Evolutionary conservation across 2,797 vertebrate species (phyloP).

Genomic region (Poecile montanus): DNA sequence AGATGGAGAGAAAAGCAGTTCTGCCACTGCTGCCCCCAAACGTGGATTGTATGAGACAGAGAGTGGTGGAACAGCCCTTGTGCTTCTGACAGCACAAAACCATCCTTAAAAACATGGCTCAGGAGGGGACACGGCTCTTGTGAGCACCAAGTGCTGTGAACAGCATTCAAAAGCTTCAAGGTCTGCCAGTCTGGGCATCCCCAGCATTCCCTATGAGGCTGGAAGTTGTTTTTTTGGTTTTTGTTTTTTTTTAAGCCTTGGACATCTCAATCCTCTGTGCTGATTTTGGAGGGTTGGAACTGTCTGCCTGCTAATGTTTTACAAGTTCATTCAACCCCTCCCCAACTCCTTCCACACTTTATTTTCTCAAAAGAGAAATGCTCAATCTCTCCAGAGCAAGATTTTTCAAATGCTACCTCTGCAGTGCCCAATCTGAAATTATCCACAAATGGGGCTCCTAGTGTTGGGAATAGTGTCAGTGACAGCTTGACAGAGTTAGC

Average conservation of each 20-base stretch:
- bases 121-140: accelerated
- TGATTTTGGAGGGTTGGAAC: background rate
- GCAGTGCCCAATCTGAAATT: background rate
- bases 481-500: background rate
- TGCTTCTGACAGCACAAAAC: background rate
- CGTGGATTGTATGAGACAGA: background rate
- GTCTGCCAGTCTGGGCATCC: background rate
- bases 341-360: accelerated
- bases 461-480: background rate
- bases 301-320: background rate
- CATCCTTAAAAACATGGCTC: background rate
- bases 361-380: background rate
- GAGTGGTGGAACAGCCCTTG: background rate
- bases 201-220: background rate
- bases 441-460: accelerated
- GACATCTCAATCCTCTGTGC: background rate
- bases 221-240: background rate
- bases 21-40: background rate
- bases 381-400: background rate
- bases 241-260: background rate
- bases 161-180: background rate
- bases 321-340: background rate
- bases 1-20: constrained; percentile 34
- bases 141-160: background rate
- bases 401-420: background rate